A percentile compares a stretch with the other conserved stretches of the same genome.
These are phyloP conservation scores for Lycodopsis pacificus DNA, from an alignment of 2,797 vertebrate genomes.

Conservation along the genomic window DNA sequence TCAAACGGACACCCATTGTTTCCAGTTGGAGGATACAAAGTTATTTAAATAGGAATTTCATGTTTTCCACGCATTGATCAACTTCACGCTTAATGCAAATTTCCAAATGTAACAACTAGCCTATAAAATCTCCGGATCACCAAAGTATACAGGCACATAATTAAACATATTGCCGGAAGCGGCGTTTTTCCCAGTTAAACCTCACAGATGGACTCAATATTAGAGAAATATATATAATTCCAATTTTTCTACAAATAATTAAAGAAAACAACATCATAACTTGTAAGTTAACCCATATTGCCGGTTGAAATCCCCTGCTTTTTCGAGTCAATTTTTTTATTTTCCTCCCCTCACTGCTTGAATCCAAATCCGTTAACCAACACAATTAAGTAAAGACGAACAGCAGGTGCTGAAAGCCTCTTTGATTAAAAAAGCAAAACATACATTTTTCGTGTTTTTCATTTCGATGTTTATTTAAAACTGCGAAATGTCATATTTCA, in stretches of 20 bases:
- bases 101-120: not conserved
- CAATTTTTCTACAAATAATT: not conserved
- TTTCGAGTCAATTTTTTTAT: not conserved
- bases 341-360: not conserved
- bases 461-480: not conserved
- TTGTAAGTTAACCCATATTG: not conserved
- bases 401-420: too few relatives aligned
- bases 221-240: not conserved
- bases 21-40: not conserved
- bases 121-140: not conserved
- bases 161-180: not conserved
- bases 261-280: not conserved
- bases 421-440: not conserved
- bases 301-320: too few relatives aligned
- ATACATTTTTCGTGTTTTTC: rapidly evolving
- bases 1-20: not conserved
- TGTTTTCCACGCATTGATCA: not conserved
- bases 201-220: not conserved
- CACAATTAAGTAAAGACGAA: not conserved
- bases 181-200: not conserved
- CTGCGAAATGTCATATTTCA: not conserved
- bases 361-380: not conserved
- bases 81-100: not conserved
- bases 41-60: not conserved
- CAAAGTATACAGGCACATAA: not conserved